Evolutionary conservation across 1,140 invertebrate species (phyloP), one percentile per base, ranked within the genome.

Genomic region (Drosophila lowei): DNA sequence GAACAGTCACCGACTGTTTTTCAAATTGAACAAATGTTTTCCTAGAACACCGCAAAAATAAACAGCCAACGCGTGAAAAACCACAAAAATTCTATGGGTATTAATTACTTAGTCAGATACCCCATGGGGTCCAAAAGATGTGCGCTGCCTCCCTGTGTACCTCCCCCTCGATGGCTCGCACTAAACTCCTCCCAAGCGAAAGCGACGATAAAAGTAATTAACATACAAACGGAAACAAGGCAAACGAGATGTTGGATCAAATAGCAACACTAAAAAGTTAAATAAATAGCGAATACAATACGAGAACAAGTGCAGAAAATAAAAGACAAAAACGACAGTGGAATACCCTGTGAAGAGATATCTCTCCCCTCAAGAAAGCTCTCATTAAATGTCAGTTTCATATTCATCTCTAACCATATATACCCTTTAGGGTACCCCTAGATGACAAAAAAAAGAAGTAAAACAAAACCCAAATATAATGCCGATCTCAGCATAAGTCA

Each of bases 91-190:
- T 58, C 21, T 46, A 71, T 47, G 43, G 49, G 41, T 57, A 75
- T 83, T 79, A 83, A 71, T 84, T 83, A 79, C 80, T 76, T 52
- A 74, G 57, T 47, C 43, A 62, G 50, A 65, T 48, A 57, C 63
- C 49, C 23, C 48, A 30, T 41, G 49, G 49, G 28, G 41, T 5
- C 59, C 67, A 48, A 59, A 30, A 34, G 30, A 11, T 34, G 25
- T 48, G 5, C 38, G 34, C 53, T 46, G 9, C 38, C 11, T 28
- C 8, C 41, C 34, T 34, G 11, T 21, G 11, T 15, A 7, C 9
- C 3, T 47, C 25, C 1, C n/a, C 7, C 21, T 23, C 4, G 6
- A n/a, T 9, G 3, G 9, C 30, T 8, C 7, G 2, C 28, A 30
- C 28, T 42, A 21, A 44, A 46, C 25, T 38, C 52, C 42, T 48